A percentile compares a stretch with the other conserved stretches of the same genome.
Conservation (phyloP, 2,113 vertebrate species). For the Anser brachyrhynchus region DNA sequence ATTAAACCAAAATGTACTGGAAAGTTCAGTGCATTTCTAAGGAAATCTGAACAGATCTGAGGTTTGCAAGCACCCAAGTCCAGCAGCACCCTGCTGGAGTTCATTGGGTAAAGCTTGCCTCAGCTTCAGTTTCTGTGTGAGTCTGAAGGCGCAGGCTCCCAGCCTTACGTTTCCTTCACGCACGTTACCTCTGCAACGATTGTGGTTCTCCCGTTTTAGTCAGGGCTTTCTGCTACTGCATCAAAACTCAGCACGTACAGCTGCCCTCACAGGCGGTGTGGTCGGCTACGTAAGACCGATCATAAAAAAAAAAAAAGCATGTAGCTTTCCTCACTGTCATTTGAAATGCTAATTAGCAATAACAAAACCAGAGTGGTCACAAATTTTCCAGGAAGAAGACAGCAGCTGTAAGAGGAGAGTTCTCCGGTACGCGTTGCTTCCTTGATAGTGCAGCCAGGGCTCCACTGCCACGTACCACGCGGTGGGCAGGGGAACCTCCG, state of each 20-base stretch:
- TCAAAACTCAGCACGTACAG: accelerated
- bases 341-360: background rate
- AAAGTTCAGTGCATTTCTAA: background rate
- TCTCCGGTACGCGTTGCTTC: accelerated
- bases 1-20: background rate
- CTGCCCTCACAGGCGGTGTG: background rate
- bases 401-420: background rate
- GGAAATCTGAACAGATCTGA: accelerated
- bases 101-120: background rate
- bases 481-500: background rate
- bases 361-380: accelerated
- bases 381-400: background rate
- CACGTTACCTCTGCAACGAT: background rate
- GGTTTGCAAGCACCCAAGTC: background rate
- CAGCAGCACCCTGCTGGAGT: background rate
- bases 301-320: background rate
- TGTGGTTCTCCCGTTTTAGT: background rate
- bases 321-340: background rate
- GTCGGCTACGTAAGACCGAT: accelerated
- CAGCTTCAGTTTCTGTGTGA: background rate
- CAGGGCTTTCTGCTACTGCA: background rate
- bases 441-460: accelerated
- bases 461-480: accelerated
- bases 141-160: background rate
- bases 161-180: background rate